Percentiles rank a stretch among this genome's conserved stretches.
These are phyloP conservation scores for Drosophila aldrichi DNA, from an alignment of 2,888 invertebrate genomes.

Conservation along the genomic window DNA sequence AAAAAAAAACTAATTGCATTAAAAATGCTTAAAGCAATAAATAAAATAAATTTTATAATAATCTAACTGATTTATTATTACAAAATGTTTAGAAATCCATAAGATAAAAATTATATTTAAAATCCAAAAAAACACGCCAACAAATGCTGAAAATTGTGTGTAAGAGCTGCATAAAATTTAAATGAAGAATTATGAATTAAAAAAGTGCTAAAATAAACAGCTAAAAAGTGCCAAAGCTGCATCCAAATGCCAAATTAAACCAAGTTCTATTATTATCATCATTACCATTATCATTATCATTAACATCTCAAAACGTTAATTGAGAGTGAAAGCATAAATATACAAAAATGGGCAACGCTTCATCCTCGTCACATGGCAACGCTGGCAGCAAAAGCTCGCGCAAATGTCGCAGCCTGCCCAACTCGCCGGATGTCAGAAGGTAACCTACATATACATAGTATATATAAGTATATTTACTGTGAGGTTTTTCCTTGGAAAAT, in stretches of 20 bases:
- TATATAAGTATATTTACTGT: constrained; percentile 14
- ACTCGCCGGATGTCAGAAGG: constrained; percentile 92
- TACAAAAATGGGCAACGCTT: constrained; percentile 84
- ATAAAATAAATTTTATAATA: too few relatives aligned
- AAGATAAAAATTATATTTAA: background rate
- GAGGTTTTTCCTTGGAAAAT: constrained; percentile 38
- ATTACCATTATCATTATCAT: constrained; percentile 16
- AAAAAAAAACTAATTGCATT: too few relatives aligned
- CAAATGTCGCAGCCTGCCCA: constrained; percentile 89
- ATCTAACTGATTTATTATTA: too few relatives aligned
- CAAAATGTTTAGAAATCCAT: background rate
- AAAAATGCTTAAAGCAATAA: too few relatives aligned
- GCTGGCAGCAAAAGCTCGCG: constrained; percentile 79
- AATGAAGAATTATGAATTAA: constrained; percentile 21
- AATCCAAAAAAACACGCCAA: background rate
- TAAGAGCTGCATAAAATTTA: background rate
- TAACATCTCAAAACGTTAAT: constrained; percentile 23
- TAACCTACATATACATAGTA: constrained; percentile 83
- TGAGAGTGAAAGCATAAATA: background rate
- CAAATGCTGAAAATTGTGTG: too few relatives aligned
- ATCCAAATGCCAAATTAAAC: constrained; percentile 72
- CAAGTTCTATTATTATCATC: constrained; percentile 64
- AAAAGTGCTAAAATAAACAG: constrained; percentile 18
- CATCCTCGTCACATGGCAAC: constrained; percentile 79
- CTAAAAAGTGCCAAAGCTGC: constrained; percentile 68